Percentiles rank a stretch among this genome's conserved stretches.
Conservation (phyloP, 1,140 invertebrate genomes). For the Amyelois transitella region DNA sequence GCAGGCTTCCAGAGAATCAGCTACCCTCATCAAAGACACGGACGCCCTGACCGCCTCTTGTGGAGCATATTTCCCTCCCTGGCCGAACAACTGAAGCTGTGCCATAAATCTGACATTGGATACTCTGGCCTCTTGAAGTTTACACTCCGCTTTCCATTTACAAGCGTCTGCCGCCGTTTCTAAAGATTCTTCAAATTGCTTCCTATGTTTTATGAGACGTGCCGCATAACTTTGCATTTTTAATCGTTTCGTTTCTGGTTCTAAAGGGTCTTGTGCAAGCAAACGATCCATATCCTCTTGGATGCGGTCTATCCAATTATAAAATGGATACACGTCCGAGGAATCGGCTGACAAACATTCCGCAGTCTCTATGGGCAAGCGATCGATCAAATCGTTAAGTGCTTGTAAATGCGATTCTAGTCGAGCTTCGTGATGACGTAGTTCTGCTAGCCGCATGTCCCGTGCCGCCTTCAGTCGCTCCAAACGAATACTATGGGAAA, state of each 20-base stretch:
- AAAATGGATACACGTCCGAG: constrained; percentile 46
- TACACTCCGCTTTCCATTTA: constrained; percentile 30
- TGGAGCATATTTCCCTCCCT: constrained; percentile 45
- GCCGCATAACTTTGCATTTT: constrained; percentile 52
- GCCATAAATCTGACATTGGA: constrained; percentile 42
- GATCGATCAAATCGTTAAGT: constrained; percentile 35
- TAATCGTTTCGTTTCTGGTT: constrained; percentile 38
- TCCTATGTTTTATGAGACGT: constrained; percentile 36
- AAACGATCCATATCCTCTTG: constrained; percentile 29
- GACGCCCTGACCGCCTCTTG: constrained; percentile 34
- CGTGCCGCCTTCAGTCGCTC: constrained; percentile 39
- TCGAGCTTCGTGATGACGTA: constrained; percentile 37
- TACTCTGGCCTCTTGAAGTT: constrained; percentile 39
- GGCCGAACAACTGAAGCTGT: constrained; percentile 39
- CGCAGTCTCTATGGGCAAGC: constrained; percentile 31
- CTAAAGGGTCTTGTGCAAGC: constrained; percentile 19
- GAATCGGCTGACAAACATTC: constrained; percentile 33
- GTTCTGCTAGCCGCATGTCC: constrained; percentile 35
- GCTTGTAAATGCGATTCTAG: constrained; percentile 46
- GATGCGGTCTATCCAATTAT: constrained; percentile 32
- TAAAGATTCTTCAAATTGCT: constrained; percentile 43
- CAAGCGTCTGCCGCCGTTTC: constrained; percentile 23
- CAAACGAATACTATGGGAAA: constrained; percentile 40
- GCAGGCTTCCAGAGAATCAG: constrained; percentile 43
- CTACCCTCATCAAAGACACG: constrained; percentile 25